A percentile compares a stretch with the other conserved stretches of the same genome.
Evolutionary conservation across 1,140 invertebrate genomes (phyloP).

Genomic region (Vollenhovia emeryi): DNA sequence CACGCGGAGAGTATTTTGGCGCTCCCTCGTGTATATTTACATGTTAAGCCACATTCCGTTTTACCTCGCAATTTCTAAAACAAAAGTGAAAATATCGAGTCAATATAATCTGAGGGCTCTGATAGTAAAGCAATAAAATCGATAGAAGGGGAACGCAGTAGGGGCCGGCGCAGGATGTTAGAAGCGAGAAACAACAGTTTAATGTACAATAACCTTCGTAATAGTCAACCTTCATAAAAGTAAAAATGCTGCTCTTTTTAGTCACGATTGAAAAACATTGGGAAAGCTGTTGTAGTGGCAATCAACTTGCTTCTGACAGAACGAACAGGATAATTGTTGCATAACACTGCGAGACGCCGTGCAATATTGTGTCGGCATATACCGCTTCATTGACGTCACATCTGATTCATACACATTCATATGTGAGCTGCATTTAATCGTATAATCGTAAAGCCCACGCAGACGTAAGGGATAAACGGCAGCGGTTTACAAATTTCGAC

Average conservation of each 20-base stretch:
- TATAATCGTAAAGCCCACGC: background rate
- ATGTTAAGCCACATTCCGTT: background rate
- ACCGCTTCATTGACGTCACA: conserved; percentile 24
- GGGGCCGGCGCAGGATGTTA: no score
- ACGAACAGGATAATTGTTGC: conserved; percentile 11
- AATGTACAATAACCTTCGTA: no score
- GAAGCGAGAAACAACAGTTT: no score
- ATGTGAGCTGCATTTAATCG: background rate
- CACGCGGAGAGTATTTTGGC: background rate
- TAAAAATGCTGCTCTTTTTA: no score
- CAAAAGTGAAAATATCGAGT: background rate
- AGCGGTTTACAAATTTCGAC: background rate
- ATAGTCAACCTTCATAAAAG: no score
- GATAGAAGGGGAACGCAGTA: no score
- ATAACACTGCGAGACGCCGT: background rate
- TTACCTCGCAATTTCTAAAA: background rate
- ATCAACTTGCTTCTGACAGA: background rate
- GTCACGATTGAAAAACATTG: background rate
- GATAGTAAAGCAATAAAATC: no score
- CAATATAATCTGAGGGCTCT: no score
- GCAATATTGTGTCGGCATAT: background rate
- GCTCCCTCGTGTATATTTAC: no score
- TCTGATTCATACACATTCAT: conserved; percentile 16
- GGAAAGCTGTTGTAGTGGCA: background rate
- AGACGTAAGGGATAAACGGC: background rate